phyloP scores from a whole-genome alignment of 2,113 vertebrate genomes.

The Asarcornis scutulata region DNA sequence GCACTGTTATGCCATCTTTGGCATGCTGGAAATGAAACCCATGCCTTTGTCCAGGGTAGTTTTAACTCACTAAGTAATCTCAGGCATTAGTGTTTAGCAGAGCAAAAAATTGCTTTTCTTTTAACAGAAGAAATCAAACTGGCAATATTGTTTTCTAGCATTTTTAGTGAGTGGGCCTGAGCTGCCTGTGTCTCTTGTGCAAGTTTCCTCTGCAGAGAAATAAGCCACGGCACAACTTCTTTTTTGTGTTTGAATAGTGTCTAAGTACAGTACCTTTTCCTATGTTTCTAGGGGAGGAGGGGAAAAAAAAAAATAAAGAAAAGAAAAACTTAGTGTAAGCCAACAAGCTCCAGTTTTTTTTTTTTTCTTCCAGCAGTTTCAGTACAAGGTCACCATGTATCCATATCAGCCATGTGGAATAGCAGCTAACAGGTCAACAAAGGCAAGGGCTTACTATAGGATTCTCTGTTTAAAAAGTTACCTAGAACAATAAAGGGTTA shows the following conservation, averaged over 20 bases:
- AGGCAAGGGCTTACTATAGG: constrained; percentile 32
- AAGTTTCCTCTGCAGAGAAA: background rate
- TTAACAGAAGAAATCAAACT: background rate
- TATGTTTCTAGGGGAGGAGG: background rate
- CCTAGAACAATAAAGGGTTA: constrained; percentile 61
- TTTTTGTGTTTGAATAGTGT: background rate
- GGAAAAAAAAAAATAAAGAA: background rate
- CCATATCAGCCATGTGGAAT: constrained; percentile 51
- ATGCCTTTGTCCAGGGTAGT: background rate
- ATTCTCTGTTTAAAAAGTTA: constrained; percentile 68
- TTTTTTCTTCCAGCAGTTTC: background rate
- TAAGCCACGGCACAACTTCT: background rate
- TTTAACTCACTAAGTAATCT: background rate
- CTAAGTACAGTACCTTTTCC: background rate
- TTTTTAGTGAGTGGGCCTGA: background rate
- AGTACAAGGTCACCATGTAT: constrained; percentile 52
- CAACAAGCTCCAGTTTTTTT: background rate
- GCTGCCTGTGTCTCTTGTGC: background rate
- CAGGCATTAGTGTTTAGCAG: background rate
- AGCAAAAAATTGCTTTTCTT: constrained; percentile 40
- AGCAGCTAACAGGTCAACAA: constrained; percentile 61
- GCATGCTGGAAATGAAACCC: background rate
- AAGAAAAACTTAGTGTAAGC: background rate
- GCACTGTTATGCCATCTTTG: background rate
- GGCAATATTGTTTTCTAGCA: background rate